phyloP scores from a whole-genome alignment of 1,140 invertebrate genomes.

The Chymomyza costata region DNA sequence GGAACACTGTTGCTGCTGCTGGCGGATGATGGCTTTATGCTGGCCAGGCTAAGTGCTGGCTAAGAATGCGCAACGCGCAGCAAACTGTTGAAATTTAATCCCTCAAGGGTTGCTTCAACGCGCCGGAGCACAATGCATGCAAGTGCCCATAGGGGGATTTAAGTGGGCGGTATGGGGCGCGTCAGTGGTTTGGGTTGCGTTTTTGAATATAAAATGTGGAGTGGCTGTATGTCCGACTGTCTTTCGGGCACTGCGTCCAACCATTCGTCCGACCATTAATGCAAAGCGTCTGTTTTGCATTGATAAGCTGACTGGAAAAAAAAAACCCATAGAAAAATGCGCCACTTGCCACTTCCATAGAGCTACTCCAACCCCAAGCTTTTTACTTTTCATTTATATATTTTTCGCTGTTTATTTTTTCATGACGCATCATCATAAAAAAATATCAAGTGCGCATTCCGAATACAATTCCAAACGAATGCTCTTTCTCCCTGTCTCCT shows the following conservation, averaged over 20 bases:
- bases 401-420: conserved; percentile 19
- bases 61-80: conserved; percentile 64
- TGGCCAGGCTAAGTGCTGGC: conserved; percentile 42
- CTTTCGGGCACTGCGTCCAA: too few relatives aligned
- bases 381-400: not conserved
- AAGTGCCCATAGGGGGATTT: not conserved
- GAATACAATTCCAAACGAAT: conserved; percentile 18
- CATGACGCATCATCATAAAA: conserved; percentile 61
- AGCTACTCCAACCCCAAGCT: conserved; percentile 2
- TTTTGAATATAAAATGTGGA: conserved; percentile 45
- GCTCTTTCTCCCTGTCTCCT: conserved; percentile 34
- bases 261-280: conserved; percentile 17
- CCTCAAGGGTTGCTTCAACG: conserved; percentile 72
- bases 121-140: conserved; percentile 42
- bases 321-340: not conserved
- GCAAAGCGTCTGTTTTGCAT: conserved; percentile 64
- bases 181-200: conserved; percentile 14
- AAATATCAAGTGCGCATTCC: conserved; percentile 38
- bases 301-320: conserved; percentile 47
- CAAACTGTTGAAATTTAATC: conserved; percentile 71
- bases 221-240: too few relatives aligned
- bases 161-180: not conserved
- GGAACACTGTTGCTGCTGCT: not conserved
- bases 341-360: too few relatives aligned
- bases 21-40: conserved; percentile 1